phyloP scores from a whole-genome alignment of 2,888 invertebrate genomes.

The Liopterus haemorrhoidalis region DNA sequence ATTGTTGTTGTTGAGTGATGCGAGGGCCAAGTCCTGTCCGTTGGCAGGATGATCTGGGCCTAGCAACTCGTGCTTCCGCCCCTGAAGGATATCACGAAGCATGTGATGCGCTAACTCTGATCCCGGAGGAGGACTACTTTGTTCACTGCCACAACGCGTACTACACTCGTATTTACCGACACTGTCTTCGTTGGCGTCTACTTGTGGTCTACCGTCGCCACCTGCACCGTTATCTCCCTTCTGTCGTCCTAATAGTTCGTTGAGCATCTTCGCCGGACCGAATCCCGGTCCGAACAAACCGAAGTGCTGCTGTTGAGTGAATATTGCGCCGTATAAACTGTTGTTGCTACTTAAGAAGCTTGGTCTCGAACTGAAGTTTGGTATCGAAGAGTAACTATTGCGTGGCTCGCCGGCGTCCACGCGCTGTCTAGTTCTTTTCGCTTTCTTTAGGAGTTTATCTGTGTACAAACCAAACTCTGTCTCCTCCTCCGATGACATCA shows the following conservation, averaged over 20 bases:
- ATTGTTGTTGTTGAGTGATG: conserved; percentile 52
- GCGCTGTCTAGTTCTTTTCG: conserved; percentile 90
- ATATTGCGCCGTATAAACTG: conserved; percentile 76
- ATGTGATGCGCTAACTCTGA: conserved; percentile 70
- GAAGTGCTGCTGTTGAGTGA: conserved; percentile 73
- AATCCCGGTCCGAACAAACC: conserved; percentile 79
- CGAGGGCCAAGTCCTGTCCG: conserved; percentile 46
- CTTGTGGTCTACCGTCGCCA: conserved; percentile 35
- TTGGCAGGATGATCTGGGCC: conserved; percentile 62
- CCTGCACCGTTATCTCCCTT: conserved; percentile 49
- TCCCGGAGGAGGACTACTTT: conserved; percentile 50
- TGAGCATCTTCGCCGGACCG: conserved; percentile 86
- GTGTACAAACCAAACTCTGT: conserved; percentile 89
- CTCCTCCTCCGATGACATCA: conserved; percentile 97
- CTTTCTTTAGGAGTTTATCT: conserved; percentile 88
- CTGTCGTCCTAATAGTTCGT: conserved; percentile 79
- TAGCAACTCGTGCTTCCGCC: conserved; percentile 76
- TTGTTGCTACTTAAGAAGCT: conserved; percentile 76
- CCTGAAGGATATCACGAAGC: conserved; percentile 84
- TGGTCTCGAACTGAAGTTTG: conserved; percentile 70
- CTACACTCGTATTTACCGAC: conserved; percentile 46
- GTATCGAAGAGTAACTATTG: conserved; percentile 82
- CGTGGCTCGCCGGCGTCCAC: conserved; percentile 94
- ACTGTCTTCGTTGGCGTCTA: conserved; percentile 40
- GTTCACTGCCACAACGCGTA: conserved; percentile 40